Evolutionary conservation across 2,888 invertebrate species (phyloP).

Genomic region (Phoronis australis): DNA sequence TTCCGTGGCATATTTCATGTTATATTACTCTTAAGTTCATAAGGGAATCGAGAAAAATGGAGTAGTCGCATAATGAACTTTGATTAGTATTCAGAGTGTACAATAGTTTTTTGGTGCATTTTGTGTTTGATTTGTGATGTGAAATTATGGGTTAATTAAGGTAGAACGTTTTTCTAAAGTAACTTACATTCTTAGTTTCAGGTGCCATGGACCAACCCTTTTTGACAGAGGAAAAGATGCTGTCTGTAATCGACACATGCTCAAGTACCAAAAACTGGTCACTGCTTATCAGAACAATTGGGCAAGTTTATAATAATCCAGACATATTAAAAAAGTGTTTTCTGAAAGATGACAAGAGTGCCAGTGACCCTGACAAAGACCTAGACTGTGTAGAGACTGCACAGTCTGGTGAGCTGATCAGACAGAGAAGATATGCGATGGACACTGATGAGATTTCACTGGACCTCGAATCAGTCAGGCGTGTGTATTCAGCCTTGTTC

Average conservation of each 20-base stretch:
- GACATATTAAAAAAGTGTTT: conserved; percentile 72
- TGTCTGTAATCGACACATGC: conserved; percentile 71
- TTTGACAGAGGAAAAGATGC: conserved; percentile 71
- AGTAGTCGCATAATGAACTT: no score
- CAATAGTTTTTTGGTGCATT: no score
- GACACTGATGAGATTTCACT: conserved; percentile 30
- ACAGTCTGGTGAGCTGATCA: not conserved
- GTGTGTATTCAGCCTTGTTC: conserved; percentile 63
- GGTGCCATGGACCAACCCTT: conserved; percentile 18
- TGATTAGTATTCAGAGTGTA: no score
- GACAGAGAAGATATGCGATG: not conserved
- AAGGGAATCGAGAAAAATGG: no score
- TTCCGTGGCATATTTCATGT: no score
- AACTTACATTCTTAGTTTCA: no score
- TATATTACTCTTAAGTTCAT: no score
- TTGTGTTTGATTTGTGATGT: no score
- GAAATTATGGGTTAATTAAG: no score
- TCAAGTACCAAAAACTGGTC: conserved; percentile 65
- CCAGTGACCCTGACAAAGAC: conserved; percentile 81
- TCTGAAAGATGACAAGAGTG: conserved; percentile 53
- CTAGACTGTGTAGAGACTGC: conserved; percentile 60
- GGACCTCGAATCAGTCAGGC: conserved; percentile 59
- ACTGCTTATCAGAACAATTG: conserved; percentile 69
- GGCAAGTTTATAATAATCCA: conserved; percentile 69
- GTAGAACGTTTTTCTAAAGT: no score